A percentile compares a stretch with the other conserved stretches of the same genome.
Conservation (phyloP, 2,888 invertebrate species). For the Sesia bembeciformis region DNA sequence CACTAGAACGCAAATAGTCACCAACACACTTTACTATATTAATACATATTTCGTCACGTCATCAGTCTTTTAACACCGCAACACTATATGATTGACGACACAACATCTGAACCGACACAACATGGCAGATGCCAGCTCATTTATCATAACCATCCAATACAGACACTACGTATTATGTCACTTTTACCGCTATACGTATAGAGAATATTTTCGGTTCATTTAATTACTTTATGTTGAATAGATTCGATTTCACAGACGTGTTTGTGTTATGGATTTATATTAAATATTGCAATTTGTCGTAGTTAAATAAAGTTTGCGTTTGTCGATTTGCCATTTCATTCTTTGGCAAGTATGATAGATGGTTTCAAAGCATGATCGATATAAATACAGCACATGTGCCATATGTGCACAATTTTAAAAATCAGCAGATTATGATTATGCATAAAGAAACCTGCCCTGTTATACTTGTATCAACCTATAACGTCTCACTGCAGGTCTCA, state of each 20-base stretch:
- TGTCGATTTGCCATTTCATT: background rate
- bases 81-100: slow-evolving; percentile 3
- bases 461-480: too few species aligned
- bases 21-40: too few species aligned
- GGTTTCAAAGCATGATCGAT: background rate
- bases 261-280: background rate
- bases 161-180: background rate
- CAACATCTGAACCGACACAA: slow-evolving; percentile 2
- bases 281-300: background rate
- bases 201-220: background rate
- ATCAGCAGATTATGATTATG: too few species aligned
- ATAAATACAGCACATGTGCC: too few species aligned
- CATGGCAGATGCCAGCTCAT: background rate
- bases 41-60: background rate
- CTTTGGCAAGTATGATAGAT: background rate
- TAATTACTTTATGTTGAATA: background rate
- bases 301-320: background rate
- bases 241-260: background rate
- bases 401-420: too few species aligned
- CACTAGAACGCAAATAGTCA: too few species aligned
- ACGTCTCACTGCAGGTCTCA: too few species aligned
- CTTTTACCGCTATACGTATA: background rate
- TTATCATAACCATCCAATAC: slow-evolving; percentile 5
- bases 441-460: too few species aligned
- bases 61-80: slow-evolving; percentile 1